Base-by-base conservation (phyloP, 2,888 invertebrate genomes). In the Smittia aterrima region DNA sequence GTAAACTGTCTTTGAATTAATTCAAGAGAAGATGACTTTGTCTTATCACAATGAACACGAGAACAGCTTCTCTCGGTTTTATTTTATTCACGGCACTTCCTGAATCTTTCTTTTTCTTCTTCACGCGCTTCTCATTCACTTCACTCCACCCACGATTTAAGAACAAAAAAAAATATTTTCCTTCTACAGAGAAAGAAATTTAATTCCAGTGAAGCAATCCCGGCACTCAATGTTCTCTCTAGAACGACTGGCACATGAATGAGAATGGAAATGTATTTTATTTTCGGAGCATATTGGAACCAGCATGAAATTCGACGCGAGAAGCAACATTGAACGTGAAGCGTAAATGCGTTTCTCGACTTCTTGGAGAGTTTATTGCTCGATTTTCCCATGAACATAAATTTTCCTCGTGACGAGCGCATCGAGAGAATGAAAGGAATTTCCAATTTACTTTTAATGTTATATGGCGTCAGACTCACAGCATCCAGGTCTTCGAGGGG, bases 221-320 rank as follows among this genome's bases (percentile, higher is more conserved):
- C 47, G 38, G 25, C 68, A 47, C 16, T 24, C 70, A 54, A 70
- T 32, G 70, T 54, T 70, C 70, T 27, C 41, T 2, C 25, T 54
- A 70, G 70, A 70, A 54, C 70, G 70, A n/a, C 9, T 41, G 9
- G 53, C 24, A 27, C 27, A 54, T 27, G 70, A 70, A 70, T 70
- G 70, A 70, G 70, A 70, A 53, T 18, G 64, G 16, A 64, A 64
- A 27, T 27, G 24, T 64, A 6, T 1, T 27, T 1, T 24, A n/a
- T 20, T 25, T 3, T 64, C 20, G 18, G 18, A 7, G 18, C 58
- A 58, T 27, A 24, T 11, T 27, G n/a, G 64, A 24, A 64, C 25
- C 64, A 64, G 27, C 25, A 64, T 64, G 58, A 18, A 47, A 47
- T 38, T 9, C 11, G 13, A 47, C 20, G 11, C 22, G 32, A 32